Conservation (phyloP, 2,113 vertebrate genomes). For the Callipepla californica region DNA sequence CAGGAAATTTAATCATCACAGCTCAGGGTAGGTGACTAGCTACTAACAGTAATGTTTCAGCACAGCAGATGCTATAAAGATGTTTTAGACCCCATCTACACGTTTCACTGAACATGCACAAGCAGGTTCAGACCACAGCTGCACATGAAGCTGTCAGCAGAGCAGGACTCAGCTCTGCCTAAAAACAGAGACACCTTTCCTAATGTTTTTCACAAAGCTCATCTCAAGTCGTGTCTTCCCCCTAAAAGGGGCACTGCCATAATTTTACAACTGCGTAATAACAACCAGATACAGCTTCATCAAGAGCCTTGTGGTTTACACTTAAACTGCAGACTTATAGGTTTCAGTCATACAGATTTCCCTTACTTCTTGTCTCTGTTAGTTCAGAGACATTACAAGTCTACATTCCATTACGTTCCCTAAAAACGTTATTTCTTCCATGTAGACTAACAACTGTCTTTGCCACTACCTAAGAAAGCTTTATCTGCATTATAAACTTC, state of each 20-base stretch:
- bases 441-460: background rate
- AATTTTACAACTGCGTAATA: fast-evolving
- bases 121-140: background rate
- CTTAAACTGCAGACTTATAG: background rate
- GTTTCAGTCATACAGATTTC: background rate
- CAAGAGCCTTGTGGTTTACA: background rate
- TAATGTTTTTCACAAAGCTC: background rate
- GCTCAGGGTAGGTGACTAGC: background rate
- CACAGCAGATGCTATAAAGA: background rate
- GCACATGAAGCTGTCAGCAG: fast-evolving
- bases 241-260: fast-evolving
- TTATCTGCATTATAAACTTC: background rate
- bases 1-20: background rate
- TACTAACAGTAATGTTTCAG: background rate
- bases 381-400: background rate
- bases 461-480: background rate
- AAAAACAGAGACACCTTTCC: background rate
- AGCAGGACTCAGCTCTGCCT: background rate
- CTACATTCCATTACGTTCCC: background rate
- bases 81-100: background rate
- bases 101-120: background rate
- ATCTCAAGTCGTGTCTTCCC: background rate
- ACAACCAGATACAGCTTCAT: background rate
- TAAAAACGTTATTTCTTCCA: background rate
- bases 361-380: background rate